phyloP scores from a whole-genome alignment of 2,113 vertebrate species.

The Microtus pennsylvanicus region DNA sequence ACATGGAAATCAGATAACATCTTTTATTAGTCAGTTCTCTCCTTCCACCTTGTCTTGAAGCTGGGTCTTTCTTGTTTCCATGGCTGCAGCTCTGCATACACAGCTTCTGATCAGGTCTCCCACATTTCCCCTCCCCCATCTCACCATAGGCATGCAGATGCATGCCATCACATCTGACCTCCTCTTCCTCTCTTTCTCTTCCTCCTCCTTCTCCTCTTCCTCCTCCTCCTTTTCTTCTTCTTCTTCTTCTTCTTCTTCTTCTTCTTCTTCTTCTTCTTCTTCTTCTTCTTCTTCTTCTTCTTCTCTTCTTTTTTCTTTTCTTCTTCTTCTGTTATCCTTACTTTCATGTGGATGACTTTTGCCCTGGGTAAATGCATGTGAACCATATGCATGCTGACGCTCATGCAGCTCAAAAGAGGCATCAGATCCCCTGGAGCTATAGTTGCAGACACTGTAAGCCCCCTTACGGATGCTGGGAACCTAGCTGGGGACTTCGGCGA shows the following conservation, averaged over 20 bases:
- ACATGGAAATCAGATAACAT: neutral
- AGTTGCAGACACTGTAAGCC: neutral
- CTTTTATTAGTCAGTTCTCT: neutral
- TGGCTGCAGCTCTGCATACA: neutral
- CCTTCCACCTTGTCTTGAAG: neutral
- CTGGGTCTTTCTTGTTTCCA: neutral
- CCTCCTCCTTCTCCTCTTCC: too few species aligned
- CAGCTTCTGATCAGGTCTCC: neutral
- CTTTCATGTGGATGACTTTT: neutral
- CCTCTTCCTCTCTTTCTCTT: too few species aligned
- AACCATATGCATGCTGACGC: neutral
- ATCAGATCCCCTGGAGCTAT: neutral
- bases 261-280: too few species aligned
- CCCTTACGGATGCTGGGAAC: too few species aligned
- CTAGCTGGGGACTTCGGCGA: neutral
- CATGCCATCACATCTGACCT: neutral
- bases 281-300: too few species aligned
- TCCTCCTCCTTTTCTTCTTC: too few species aligned
- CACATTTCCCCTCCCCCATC: neutral
- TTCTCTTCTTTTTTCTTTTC: too few species aligned
- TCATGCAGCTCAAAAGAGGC: neutral
- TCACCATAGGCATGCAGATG: neutral
- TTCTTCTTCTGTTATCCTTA: neutral
- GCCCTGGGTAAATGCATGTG: neutral
- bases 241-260: too few species aligned